Percentiles rank a stretch among this genome's conserved stretches.
These are phyloP conservation scores for Parochlus steinenii DNA, from an alignment of 2,888 invertebrate species.

Conservation along the genomic window DNA sequence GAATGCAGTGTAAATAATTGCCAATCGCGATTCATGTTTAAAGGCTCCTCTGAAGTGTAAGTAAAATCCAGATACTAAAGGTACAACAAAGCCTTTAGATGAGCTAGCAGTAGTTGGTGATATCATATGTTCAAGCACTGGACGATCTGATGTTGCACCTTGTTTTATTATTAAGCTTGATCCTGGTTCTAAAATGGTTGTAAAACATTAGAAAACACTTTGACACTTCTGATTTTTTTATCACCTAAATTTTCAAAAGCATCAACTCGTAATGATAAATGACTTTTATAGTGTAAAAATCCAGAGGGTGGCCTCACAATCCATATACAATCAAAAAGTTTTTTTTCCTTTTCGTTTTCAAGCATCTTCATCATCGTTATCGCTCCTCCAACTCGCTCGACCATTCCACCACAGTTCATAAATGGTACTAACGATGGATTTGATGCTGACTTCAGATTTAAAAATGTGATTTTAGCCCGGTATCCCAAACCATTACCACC, in stretches of 20 bases:
- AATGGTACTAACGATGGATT: slow-evolving; percentile 25
- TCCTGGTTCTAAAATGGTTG: slow-evolving; percentile 32
- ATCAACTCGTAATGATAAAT: slow-evolving; percentile 40
- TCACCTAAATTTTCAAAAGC: slow-evolving; percentile 40
- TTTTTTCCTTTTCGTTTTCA: slow-evolving; percentile 34
- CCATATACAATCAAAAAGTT: slow-evolving; percentile 54
- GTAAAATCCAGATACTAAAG: slow-evolving; percentile 48
- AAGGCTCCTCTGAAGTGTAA: slow-evolving; percentile 48
- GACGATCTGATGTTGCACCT: slow-evolving; percentile 46
- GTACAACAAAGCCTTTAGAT: slow-evolving; percentile 40
- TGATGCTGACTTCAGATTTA: slow-evolving; percentile 25
- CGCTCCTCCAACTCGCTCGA: slow-evolving; percentile 50
- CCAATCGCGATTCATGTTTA: slow-evolving; percentile 41
- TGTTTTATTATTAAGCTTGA: slow-evolving; percentile 46
- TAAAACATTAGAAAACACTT: slow-evolving; percentile 5
- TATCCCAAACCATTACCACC: slow-evolving; percentile 49
- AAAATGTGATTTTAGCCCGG: slow-evolving; percentile 37
- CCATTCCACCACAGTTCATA: slow-evolving; percentile 47
- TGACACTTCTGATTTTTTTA: slow-evolving; percentile 12
- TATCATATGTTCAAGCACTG: slow-evolving; percentile 35
- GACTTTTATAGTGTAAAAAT: slow-evolving; percentile 42
- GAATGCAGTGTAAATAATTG: slow-evolving; percentile 52
- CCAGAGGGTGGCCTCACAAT: slow-evolving; percentile 46
- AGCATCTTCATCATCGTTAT: slow-evolving; percentile 65
- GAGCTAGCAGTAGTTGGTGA: slow-evolving; percentile 23